Evolutionary conservation across 2,888 invertebrate species (phyloP).

Genomic region (Thymelicus sylvestris): DNA sequence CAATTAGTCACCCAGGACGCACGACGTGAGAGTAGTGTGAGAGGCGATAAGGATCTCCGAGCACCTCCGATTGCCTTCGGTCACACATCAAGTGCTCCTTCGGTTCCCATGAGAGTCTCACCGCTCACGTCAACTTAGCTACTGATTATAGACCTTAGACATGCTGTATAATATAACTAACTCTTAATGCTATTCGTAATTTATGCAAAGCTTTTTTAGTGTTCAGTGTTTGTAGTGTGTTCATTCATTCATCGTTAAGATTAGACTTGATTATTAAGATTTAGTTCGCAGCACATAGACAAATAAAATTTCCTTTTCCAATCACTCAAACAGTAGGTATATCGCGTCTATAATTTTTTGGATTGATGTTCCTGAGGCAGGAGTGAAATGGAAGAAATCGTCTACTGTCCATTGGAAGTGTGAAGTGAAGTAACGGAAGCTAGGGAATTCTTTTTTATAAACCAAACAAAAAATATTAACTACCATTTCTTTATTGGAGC

Average conservation of each 20-base stretch:
- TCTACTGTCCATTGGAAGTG: too few species aligned
- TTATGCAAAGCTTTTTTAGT: constrained; percentile 15
- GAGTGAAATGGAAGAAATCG: too few species aligned
- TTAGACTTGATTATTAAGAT: not conserved
- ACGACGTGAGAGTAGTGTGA: constrained; percentile 68
- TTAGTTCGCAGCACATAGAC: not conserved
- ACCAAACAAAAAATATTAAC: too few species aligned
- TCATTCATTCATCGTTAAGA: not conserved
- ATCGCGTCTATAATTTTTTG: too few species aligned
- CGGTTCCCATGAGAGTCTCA: constrained; percentile 45
- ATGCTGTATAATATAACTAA: constrained; percentile 9
- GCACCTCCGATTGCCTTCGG: constrained; percentile 40
- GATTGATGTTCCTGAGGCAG: too few species aligned
- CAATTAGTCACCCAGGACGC: constrained; percentile 65
- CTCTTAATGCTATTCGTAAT: constrained; percentile 17
- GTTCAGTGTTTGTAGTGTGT: not conserved
- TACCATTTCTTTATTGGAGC: too few species aligned
- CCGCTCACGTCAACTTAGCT: constrained; percentile 6
- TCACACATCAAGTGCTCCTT: constrained; percentile 45
- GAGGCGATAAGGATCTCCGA: constrained; percentile 60
- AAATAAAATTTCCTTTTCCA: too few species aligned
- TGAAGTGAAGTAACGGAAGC: too few species aligned
- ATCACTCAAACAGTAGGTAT: too few species aligned
- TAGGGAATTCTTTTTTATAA: too few species aligned
- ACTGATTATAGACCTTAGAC: constrained; percentile 28